Percentiles rank a stretch among this genome's conserved stretches.
Evolutionary conservation across 2,797 vertebrate species (phyloP).

Genomic region (Platyrinchus mystaceus): DNA sequence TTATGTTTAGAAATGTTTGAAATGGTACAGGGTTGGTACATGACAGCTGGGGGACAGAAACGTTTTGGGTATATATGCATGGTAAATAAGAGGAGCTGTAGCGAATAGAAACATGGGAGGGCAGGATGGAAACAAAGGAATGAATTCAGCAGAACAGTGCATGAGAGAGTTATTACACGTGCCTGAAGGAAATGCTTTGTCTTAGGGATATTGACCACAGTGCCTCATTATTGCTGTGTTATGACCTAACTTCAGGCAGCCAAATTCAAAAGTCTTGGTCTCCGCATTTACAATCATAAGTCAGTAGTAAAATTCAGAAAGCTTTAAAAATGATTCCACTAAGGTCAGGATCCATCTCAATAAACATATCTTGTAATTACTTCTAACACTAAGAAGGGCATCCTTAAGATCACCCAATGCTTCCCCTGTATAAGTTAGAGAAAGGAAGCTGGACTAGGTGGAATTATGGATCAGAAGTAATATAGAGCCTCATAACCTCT

Average conservation of each 20-base stretch:
- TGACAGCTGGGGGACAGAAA: not conserved
- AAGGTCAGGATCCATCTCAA: not conserved
- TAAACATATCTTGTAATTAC: not conserved
- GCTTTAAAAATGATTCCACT: not conserved
- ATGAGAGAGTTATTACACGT: not conserved
- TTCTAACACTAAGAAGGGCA: not conserved
- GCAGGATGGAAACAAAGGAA: not conserved
- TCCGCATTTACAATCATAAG: not conserved
- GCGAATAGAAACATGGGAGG: not conserved
- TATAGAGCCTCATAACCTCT: not conserved
- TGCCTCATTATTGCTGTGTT: not conserved
- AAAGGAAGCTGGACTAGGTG: not conserved
- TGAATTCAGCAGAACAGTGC: rapidly evolving
- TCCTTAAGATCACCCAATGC: not conserved
- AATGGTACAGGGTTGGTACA: not conserved
- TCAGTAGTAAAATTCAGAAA: not conserved
- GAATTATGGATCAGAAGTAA: not conserved
- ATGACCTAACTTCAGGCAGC: not conserved
- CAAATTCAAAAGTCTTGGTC: not conserved
- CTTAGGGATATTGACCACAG: not conserved
- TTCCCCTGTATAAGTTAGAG: not conserved
- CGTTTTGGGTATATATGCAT: not conserved
- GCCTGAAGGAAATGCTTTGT: not conserved
- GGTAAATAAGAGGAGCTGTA: not conserved
- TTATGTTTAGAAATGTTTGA: not conserved